Evolutionary conservation across 2,113 vertebrate genomes (phyloP).

Genomic region (Dasyprocta punctata): DNA sequence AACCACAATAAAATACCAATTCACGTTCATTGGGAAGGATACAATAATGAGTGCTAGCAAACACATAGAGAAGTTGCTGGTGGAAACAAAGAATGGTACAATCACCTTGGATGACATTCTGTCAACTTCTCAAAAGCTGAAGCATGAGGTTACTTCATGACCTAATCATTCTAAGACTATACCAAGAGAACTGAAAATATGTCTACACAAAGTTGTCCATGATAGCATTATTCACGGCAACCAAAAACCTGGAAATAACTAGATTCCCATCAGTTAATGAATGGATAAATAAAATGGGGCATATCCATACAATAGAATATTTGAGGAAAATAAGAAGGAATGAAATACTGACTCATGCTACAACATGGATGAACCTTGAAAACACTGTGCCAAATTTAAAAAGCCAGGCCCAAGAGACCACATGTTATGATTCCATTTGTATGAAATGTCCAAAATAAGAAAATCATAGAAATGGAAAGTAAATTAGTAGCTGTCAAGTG

Average conservation of each 20-base stretch:
- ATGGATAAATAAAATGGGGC: neutral
- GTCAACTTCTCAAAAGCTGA: neutral
- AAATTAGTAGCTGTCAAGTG: neutral
- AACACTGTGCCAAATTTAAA: neutral
- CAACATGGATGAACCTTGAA: neutral
- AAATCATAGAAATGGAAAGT: neutral
- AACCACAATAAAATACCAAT: neutral
- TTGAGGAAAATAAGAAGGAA: neutral
- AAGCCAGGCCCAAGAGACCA: neutral
- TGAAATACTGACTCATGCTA: neutral
- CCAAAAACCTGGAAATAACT: neutral
- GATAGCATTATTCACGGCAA: neutral
- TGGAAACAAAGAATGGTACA: neutral
- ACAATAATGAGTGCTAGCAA: neutral
- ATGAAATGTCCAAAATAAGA: neutral
- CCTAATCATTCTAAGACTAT: neutral
- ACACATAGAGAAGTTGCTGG: neutral
- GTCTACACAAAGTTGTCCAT: neutral
- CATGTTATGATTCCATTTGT: neutral
- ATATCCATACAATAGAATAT: neutral
- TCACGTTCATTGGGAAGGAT: neutral
- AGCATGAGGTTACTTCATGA: neutral
- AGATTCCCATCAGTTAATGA: neutral
- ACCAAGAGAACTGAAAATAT: neutral
- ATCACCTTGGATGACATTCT: neutral